Percentiles rank a stretch among this genome's conserved stretches.
Evolutionary conservation across 2,797 vertebrate genomes (phyloP).

Genomic region (Varecia variegata): DNA sequence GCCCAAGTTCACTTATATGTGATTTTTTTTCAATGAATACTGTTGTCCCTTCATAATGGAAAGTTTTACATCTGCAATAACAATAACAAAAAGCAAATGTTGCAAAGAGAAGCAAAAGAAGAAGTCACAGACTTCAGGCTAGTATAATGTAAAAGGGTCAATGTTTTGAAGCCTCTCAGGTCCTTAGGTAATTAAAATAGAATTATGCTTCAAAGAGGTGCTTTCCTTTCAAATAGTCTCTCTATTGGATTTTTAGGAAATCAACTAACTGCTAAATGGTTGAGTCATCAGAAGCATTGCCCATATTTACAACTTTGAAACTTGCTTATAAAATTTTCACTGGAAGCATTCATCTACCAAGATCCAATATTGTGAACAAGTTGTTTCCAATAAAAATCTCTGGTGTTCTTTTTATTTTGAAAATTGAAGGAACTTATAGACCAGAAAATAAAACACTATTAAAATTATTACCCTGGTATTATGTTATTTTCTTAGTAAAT

Average conservation of each 20-base stretch:
- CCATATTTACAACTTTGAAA: neutral
- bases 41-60: neutral
- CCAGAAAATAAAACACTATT: neutral
- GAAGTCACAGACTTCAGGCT: neutral
- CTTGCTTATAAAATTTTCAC: neutral
- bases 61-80: neutral
- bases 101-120: neutral
- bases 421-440: neutral
- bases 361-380: neutral
- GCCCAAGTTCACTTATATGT: neutral
- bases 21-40: neutral
- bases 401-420: neutral
- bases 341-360: neutral
- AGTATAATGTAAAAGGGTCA: neutral
- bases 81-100: neutral
- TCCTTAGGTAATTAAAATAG: slow-evolving; percentile 59
- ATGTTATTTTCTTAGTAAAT: neutral
- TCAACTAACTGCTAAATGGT: neutral
- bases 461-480: neutral
- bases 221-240: neutral
- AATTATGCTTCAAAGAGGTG: slow-evolving; percentile 31
- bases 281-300: neutral
- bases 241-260: slow-evolving; percentile 31
- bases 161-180: slow-evolving; percentile 2
- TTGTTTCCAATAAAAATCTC: neutral